These are phyloP conservation scores for Scomber colias DNA, from an alignment of 2,113 vertebrate species.

Conservation along the genomic window DNA sequence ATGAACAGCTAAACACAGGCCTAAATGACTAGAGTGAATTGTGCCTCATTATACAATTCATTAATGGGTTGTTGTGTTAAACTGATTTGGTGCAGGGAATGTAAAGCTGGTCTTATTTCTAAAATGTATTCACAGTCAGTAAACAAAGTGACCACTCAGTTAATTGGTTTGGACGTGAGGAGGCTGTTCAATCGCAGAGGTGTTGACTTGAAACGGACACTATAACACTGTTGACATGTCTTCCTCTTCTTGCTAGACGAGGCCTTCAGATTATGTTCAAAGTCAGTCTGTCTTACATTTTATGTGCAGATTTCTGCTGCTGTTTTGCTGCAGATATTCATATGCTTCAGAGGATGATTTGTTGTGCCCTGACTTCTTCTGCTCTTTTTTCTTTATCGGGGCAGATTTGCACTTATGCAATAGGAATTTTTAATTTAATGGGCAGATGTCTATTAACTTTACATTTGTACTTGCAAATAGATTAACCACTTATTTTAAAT, in stretches of 20 bases:
- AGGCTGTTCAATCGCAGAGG: no score
- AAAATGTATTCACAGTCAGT: not conserved
- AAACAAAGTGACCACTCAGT: no score
- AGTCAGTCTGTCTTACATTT: not conserved
- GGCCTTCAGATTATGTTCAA: no score
- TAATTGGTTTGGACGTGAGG: no score
- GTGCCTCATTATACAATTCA: not conserved
- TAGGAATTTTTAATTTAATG: no score
- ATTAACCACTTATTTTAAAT: slow-evolving; percentile 21
- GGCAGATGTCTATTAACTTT: not conserved
- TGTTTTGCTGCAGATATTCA: not conserved
- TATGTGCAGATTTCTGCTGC: not conserved
- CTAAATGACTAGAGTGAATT: no score
- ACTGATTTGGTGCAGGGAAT: not conserved
- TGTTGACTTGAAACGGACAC: no score
- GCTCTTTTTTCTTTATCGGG: no score
- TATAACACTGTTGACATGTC: no score
- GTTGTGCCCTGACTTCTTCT: not conserved
- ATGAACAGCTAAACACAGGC: not conserved
- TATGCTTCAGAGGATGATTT: slow-evolving; percentile 15
- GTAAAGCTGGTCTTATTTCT: not conserved
- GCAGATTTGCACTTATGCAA: no score
- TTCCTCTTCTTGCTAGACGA: no score
- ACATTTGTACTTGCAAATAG: not conserved
- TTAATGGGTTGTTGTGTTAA: not conserved